Percentiles rank a stretch among this genome's conserved stretches.
Evolutionary conservation across 2,797 vertebrate genomes (phyloP).

Genomic region (Geotrypetes seraphini): DNA sequence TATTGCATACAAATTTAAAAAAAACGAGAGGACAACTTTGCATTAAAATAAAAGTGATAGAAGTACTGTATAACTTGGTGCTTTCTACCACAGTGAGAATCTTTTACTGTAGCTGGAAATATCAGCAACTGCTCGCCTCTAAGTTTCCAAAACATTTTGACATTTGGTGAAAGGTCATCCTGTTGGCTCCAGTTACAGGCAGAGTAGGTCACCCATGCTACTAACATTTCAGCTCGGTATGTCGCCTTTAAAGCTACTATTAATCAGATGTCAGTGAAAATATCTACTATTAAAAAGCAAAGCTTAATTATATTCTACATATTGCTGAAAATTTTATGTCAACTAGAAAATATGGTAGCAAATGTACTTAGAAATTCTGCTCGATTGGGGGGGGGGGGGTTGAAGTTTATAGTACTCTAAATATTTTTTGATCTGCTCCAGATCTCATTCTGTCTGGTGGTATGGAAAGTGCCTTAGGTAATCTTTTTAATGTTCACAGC

Average conservation of each 20-base stretch:
- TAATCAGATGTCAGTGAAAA: no score
- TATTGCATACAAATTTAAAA: no score
- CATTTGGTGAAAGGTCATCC: constrained; percentile 49
- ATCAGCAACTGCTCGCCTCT: neutral
- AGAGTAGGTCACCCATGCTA: neutral
- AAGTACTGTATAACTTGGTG: no score
- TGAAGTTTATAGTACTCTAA: neutral
- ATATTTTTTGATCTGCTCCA: no score
- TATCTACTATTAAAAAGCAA: neutral
- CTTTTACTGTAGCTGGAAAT: fast-evolving
- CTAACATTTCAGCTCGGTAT: constrained; percentile 18
- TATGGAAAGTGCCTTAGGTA: no score
- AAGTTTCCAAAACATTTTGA: constrained; percentile 28
- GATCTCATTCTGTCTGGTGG: no score
- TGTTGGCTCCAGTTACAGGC: constrained; percentile 30
- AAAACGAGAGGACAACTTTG: no score
- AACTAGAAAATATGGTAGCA: neutral
- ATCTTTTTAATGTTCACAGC: no score
- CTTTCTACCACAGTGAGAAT: fast-evolving
- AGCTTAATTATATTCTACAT: constrained; percentile 7
- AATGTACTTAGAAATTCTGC: neutral
- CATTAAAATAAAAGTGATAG: no score
- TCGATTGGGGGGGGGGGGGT: neutral
- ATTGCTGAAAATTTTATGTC: neutral
- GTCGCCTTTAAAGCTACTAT: no score